These are phyloP conservation scores for Carcinoscorpius rotundicauda DNA, from an alignment of 1,140 invertebrate genomes.

Conservation along the genomic window DNA sequence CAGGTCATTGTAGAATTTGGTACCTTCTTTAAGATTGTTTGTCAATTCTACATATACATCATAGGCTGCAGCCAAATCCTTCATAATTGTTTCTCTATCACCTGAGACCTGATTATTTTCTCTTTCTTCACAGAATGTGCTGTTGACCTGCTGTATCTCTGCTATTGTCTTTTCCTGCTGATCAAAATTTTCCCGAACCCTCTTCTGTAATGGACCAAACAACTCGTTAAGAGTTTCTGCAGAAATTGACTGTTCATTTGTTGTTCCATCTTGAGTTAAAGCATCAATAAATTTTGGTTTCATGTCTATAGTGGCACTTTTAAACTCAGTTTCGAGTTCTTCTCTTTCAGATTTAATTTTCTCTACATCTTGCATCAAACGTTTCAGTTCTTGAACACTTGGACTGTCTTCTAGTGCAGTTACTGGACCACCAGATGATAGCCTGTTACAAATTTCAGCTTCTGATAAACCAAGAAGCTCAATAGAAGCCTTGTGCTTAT, in stretches of 20 bases:
- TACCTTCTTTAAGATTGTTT: conserved; percentile 83
- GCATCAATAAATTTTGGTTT: conserved; percentile 37
- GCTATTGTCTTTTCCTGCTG: conserved; percentile 64
- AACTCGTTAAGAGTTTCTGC: conserved; percentile 57
- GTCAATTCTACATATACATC: conserved; percentile 85
- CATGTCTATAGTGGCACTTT: conserved; percentile 70
- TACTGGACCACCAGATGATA: conserved; percentile 34
- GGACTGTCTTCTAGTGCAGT: conserved; percentile 39
- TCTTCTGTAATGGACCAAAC: conserved; percentile 65
- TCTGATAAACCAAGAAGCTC: conserved; percentile 63
- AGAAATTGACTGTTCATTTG: conserved; percentile 74
- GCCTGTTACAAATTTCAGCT: conserved; percentile 33
- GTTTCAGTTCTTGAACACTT: conserved; percentile 52
- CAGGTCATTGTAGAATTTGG: conserved; percentile 97
- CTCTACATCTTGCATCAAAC: conserved; percentile 78
- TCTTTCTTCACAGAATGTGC: conserved; percentile 57
- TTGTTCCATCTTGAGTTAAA: conserved; percentile 64
- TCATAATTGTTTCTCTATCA: conserved; percentile 61
- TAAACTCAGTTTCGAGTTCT: conserved; percentile 73
- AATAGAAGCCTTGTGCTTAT: conserved; percentile 63
- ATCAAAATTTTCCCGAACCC: conserved; percentile 50
- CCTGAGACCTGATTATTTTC: conserved; percentile 39
- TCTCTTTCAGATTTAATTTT: conserved; percentile 78
- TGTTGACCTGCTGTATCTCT: conserved; percentile 59
- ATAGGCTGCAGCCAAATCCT: conserved; percentile 72